A percentile compares a stretch with the other conserved stretches of the same genome.
Evolutionary conservation across 2,888 invertebrate species (phyloP).

Genomic region (Mythimna ferrago): DNA sequence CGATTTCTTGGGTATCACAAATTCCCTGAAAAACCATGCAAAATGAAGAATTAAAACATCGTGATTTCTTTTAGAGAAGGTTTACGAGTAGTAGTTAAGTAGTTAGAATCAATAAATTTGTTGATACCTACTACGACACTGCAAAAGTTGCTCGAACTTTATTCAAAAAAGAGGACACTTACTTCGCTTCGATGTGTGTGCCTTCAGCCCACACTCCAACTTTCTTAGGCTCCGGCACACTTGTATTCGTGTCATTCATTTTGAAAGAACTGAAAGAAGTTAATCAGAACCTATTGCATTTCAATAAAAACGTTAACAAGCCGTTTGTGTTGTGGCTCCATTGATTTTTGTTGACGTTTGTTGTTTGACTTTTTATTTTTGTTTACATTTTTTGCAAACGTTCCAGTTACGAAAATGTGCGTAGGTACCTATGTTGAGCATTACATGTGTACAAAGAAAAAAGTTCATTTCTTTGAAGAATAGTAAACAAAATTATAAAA

Average conservation of each 20-base stretch:
- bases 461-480: too few species aligned
- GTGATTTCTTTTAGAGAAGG: not conserved
- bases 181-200: constrained; percentile 85
- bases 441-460: too few species aligned
- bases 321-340: not conserved
- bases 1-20: constrained; percentile 84
- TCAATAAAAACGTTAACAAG: not conserved
- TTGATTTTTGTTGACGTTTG: too few species aligned
- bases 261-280: constrained; percentile 11
- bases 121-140: not conserved
- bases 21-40: constrained; percentile 76
- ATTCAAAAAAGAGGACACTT: constrained; percentile 35
- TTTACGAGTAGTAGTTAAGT: too few species aligned
- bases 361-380: too few species aligned
- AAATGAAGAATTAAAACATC: not conserved
- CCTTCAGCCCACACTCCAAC: constrained; percentile 88
- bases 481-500: too few species aligned
- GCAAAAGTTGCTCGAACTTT: not conserved
- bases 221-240: constrained; percentile 84
- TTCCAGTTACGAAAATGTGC: too few species aligned
- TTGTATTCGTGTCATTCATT: constrained; percentile 79
- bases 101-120: not conserved
- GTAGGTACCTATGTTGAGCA: too few species aligned
- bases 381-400: too few species aligned
- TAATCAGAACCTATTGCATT: constrained; percentile 34